phyloP scores from a whole-genome alignment of 2,113 vertebrate genomes.

The Manacus vitellinus region DNA sequence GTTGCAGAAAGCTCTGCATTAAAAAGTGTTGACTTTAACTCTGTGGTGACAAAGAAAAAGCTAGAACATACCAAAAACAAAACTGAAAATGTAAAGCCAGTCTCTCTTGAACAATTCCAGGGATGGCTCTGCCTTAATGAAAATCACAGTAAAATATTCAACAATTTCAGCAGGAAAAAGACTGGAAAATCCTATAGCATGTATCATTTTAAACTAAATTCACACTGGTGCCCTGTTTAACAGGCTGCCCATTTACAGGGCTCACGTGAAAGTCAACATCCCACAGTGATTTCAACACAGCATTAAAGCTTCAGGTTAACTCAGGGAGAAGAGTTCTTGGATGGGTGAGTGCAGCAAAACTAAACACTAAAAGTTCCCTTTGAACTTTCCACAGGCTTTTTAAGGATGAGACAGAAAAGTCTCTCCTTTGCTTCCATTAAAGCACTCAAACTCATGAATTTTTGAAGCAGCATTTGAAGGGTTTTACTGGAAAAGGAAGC shows the following conservation, averaged over 20 bases:
- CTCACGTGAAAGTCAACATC: not conserved
- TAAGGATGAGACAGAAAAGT: not conserved
- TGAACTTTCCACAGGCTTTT: not conserved
- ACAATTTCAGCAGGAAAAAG: not conserved
- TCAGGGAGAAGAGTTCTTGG: not conserved
- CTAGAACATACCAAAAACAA: not conserved
- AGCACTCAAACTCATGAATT: not conserved
- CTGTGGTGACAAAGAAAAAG: not conserved
- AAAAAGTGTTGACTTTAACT: not conserved
- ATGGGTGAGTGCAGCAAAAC: not conserved
- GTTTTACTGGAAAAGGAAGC: not conserved
- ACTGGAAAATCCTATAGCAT: not conserved
- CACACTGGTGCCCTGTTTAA: not conserved
- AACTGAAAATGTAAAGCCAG: not conserved
- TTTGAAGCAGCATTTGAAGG: conserved; percentile 3
- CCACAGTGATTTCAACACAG: not conserved
- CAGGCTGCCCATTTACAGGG: not conserved
- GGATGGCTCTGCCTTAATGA: not conserved
- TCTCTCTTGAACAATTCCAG: not conserved
- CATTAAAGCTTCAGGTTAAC: not conserved
- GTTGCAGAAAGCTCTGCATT: not conserved
- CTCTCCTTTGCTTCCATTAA: not conserved
- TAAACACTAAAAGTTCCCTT: not conserved
- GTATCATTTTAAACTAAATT: not conserved
- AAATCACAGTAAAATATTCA: not conserved